phyloP scores from a whole-genome alignment of 2,797 vertebrate species.

The Gallinago stenura region DNA sequence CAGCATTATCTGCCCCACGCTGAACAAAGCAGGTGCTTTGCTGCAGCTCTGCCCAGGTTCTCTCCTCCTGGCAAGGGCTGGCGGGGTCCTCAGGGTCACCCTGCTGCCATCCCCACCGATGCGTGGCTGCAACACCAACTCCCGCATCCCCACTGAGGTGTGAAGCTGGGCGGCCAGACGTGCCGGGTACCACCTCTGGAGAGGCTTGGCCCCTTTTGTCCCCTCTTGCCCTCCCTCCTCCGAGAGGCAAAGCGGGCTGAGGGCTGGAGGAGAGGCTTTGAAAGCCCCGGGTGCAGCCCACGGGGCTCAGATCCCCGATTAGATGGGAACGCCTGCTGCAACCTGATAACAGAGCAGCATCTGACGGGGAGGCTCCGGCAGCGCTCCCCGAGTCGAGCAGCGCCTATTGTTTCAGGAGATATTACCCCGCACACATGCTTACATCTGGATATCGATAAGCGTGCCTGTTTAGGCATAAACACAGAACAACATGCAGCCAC shows the following conservation, averaged over 20 bases:
- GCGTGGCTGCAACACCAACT: accelerated
- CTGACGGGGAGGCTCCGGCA: slow-evolving; percentile 40
- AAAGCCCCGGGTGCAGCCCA: slow-evolving; percentile 25
- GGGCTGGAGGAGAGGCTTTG: slow-evolving; percentile 15
- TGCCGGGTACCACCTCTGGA: not conserved
- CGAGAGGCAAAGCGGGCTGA: not conserved
- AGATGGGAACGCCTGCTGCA: slow-evolving; percentile 67
- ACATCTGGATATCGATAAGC: slow-evolving; percentile 59
- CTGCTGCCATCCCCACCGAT: accelerated
- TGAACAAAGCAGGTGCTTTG: not conserved
- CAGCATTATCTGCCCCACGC: not conserved
- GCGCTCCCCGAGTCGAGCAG: not conserved
- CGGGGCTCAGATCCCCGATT: slow-evolving; percentile 49
- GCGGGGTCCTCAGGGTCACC: not conserved
- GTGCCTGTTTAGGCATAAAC: slow-evolving; percentile 58
- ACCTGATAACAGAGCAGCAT: slow-evolving; percentile 52
- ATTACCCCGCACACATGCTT: not conserved
- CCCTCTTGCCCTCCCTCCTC: not conserved
- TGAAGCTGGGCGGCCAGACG: not conserved
- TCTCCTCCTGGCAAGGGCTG: not conserved
- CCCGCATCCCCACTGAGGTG: not conserved
- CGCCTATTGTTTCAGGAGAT: slow-evolving; percentile 43
- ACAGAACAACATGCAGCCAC: slow-evolving; percentile 53
- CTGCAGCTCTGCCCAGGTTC: not conserved
- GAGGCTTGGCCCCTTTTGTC: not conserved